Conservation (phyloP, 2,113 vertebrate species). For the Merops nubicus region DNA sequence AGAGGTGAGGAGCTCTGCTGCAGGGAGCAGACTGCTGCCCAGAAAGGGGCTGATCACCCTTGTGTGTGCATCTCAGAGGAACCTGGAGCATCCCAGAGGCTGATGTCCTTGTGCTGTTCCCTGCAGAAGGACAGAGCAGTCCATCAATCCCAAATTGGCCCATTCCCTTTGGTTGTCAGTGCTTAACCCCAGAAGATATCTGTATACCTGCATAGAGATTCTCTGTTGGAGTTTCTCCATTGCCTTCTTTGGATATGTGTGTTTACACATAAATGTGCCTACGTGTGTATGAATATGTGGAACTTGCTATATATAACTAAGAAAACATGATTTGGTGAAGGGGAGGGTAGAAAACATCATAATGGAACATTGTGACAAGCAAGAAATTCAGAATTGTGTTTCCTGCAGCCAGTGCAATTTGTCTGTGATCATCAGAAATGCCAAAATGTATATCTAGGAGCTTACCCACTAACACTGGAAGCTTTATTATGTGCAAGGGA, state of each 20-base stretch:
- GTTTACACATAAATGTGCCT: background rate
- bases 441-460: background rate
- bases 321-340: background rate
- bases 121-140: background rate
- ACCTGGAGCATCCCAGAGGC: background rate
- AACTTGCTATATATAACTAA: background rate
- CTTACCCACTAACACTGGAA: background rate
- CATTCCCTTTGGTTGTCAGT: background rate
- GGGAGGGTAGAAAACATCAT: background rate
- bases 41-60: background rate
- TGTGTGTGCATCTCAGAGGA: background rate
- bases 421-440: background rate
- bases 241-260: background rate
- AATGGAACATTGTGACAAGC: background rate
- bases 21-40: no score
- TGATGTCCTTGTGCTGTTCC: fast-evolving
- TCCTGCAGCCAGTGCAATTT: slow-evolving; percentile 22
- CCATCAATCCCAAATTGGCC: background rate
- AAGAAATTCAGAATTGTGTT: slow-evolving; percentile 25
- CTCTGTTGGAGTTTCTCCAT: background rate
- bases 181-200: background rate
- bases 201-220: background rate
- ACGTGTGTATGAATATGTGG: background rate
- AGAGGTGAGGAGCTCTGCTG: no score
- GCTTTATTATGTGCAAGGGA: background rate